Conservation (phyloP, 2,888 invertebrate species). For the Caenorhabditis sp. region DNA sequence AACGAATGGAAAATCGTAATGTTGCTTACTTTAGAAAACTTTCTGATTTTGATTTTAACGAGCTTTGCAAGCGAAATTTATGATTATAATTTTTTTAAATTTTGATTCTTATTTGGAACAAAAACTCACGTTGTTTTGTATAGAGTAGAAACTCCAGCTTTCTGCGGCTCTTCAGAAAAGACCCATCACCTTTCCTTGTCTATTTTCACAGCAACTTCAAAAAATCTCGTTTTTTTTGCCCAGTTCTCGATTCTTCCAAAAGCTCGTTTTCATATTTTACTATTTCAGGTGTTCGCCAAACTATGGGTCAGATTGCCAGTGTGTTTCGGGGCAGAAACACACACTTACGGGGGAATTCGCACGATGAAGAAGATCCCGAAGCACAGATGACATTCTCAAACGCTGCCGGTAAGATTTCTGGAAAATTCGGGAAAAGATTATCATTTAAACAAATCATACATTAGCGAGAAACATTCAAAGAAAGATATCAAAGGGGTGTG, state of each 20-base stretch:
- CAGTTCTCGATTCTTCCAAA: background rate
- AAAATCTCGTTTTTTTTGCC: background rate
- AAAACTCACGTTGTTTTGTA: background rate
- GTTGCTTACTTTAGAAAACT: too few species aligned
- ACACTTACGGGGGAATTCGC: constrained; percentile 37
- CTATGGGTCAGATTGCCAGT: constrained; percentile 66
- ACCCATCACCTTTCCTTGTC: background rate
- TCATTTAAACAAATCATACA: too few species aligned
- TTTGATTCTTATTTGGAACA: too few species aligned
- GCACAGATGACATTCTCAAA: constrained; percentile 67
- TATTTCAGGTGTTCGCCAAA: constrained; percentile 49
- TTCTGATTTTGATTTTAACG: too few species aligned
- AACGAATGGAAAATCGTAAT: too few species aligned
- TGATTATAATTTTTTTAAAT: too few species aligned
- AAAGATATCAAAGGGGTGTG: too few species aligned
- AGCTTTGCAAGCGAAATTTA: too few species aligned
- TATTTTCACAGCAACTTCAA: background rate
- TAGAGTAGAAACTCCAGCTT: too few species aligned
- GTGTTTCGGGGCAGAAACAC: constrained; percentile 52
- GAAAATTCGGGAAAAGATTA: too few species aligned
- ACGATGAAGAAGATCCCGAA: constrained; percentile 65
- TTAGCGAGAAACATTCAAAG: too few species aligned
- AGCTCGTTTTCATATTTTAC: background rate
- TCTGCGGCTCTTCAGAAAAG: too few species aligned
- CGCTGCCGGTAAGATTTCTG: constrained; percentile 55